Evolutionary conservation across 2,113 vertebrate genomes (phyloP).

Genomic region (Chinchilla lanigera): DNA sequence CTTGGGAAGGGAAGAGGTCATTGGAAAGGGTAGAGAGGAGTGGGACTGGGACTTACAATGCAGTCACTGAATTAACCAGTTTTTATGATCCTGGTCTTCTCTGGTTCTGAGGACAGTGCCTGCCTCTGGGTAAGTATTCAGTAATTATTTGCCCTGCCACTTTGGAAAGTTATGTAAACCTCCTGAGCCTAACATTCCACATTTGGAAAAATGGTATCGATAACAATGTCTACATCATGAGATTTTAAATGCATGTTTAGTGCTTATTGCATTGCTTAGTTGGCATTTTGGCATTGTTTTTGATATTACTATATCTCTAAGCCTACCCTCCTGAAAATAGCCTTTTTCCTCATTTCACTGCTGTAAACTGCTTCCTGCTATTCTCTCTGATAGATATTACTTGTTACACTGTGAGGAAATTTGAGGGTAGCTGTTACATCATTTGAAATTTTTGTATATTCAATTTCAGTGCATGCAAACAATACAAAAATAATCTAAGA

Average conservation of each 20-base stretch:
- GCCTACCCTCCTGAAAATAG: background rate
- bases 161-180: constrained; percentile 25
- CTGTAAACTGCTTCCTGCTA: background rate
- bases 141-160: background rate
- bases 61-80: background rate
- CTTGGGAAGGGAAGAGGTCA: background rate
- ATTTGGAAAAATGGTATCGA: constrained; percentile 7
- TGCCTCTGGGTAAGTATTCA: constrained; percentile 16
- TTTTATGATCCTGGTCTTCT: background rate
- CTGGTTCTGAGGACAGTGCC: background rate
- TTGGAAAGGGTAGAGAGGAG: background rate
- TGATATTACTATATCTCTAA: background rate
- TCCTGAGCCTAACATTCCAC: background rate
- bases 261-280: background rate
- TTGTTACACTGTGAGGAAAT: background rate
- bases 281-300: background rate
- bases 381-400: background rate
- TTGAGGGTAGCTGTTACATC: background rate
- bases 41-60: background rate
- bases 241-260: background rate
- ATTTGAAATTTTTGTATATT: background rate
- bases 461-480: background rate
- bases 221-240: background rate
- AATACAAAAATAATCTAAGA: background rate
- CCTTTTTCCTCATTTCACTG: background rate